Conservation (phyloP, 1,140 invertebrate genomes). For the Propsilocerus akamusi region DNA sequence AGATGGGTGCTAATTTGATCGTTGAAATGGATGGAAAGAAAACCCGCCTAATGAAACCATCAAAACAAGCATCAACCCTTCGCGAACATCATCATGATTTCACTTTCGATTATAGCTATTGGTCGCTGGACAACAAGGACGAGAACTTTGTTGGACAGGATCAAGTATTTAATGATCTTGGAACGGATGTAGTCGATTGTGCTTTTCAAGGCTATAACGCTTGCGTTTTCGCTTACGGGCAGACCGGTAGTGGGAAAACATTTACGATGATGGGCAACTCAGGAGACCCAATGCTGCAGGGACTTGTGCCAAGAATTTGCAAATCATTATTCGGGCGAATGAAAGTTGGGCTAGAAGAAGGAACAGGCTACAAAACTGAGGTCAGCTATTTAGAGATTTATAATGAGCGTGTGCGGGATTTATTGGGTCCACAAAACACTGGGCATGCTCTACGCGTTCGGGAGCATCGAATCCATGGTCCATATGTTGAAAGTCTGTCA, state of each 20-base stretch:
- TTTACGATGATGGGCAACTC: slow-evolving; percentile 95
- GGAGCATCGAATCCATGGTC: slow-evolving; percentile 80
- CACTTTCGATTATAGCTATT: slow-evolving; percentile 86
- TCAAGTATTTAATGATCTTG: slow-evolving; percentile 71
- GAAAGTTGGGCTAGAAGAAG: slow-evolving; percentile 56
- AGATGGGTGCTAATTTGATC: slow-evolving; percentile 64
- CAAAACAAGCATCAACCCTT: slow-evolving; percentile 31
- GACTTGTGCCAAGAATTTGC: slow-evolving; percentile 75
- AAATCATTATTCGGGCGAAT: slow-evolving; percentile 55
- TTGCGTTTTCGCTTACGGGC: slow-evolving; percentile 38
- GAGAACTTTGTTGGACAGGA: slow-evolving; percentile 63
- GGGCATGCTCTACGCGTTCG: slow-evolving; percentile 64
- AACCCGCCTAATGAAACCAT: slow-evolving; percentile 55
- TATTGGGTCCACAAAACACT: slow-evolving; percentile 45
- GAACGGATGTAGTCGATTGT: slow-evolving; percentile 78
- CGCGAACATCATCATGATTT: slow-evolving; percentile 68
- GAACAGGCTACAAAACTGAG: slow-evolving; percentile 64
- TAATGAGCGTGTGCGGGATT: slow-evolving; percentile 77
- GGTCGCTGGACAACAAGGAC: slow-evolving; percentile 57
- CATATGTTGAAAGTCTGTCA: slow-evolving; percentile 83
- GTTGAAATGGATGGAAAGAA: slow-evolving; percentile 77
- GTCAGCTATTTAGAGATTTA: slow-evolving; percentile 84
- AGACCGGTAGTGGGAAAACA: slow-evolving; percentile 92
- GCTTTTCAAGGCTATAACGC: slow-evolving; percentile 49
- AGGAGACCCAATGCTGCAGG: slow-evolving; percentile 37